These are phyloP conservation scores for Sebastes fasciatus DNA, from an alignment of 2,113 vertebrate species.

Conservation along the genomic window DNA sequence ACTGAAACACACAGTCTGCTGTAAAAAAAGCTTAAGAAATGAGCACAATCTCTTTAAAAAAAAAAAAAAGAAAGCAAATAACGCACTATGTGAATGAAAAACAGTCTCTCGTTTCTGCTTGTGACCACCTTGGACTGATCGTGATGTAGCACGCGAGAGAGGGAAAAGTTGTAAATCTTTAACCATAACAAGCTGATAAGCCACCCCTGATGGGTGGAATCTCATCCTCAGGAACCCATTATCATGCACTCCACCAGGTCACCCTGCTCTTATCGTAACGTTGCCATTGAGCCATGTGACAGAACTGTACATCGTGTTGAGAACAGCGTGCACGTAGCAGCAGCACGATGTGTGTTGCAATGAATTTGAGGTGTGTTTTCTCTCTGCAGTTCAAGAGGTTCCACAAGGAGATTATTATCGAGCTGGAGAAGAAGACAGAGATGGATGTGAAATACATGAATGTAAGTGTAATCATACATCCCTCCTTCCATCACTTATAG, in stretches of 20 bases:
- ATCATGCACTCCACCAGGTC: slow-evolving; percentile 40
- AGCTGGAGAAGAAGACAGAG: slow-evolving; percentile 97
- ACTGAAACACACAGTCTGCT: background rate
- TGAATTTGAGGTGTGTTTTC: slow-evolving; percentile 1
- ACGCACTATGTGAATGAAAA: background rate
- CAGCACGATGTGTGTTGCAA: slow-evolving; percentile 20
- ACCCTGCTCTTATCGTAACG: slow-evolving; percentile 21
- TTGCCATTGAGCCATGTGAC: slow-evolving; percentile 23
- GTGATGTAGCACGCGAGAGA: background rate
- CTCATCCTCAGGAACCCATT: slow-evolving; percentile 46
- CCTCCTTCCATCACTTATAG: background rate
- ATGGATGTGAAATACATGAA: slow-evolving; percentile 98
- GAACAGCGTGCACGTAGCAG: background rate
- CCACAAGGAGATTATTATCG: slow-evolving; percentile 92
- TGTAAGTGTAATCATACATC: slow-evolving; percentile 82
- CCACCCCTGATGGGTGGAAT: slow-evolving; percentile 4
- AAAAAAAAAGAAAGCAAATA: background rate
- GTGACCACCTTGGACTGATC: background rate
- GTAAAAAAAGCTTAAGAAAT: background rate
- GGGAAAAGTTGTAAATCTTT: slow-evolving; percentile 67
- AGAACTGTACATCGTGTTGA: slow-evolving; percentile 1
- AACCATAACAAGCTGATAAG: slow-evolving; percentile 68
- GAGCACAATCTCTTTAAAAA: background rate
- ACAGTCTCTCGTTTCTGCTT: background rate
- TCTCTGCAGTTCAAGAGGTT: slow-evolving; percentile 92